Percentiles rank a stretch among this genome's conserved stretches.
These are phyloP conservation scores for Procapra przewalskii DNA, from an alignment of 2,113 vertebrate genomes.

Conservation along the genomic window DNA sequence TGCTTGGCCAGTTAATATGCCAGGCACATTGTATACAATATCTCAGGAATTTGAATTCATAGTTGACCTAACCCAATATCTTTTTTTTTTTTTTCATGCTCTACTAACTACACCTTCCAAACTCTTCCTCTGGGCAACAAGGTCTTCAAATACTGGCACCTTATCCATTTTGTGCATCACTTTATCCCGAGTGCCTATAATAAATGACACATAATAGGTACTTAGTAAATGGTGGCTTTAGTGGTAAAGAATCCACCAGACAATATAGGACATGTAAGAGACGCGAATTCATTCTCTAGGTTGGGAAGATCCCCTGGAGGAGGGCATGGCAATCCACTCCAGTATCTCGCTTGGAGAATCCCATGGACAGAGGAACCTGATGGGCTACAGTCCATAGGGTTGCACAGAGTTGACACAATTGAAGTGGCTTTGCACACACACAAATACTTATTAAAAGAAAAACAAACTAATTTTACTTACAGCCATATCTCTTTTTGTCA, in stretches of 20 bases:
- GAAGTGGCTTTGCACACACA: neutral
- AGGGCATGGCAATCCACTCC: neutral
- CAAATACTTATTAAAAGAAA: neutral
- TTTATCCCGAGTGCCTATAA: neutral
- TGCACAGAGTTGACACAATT: neutral
- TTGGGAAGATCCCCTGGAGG: neutral
- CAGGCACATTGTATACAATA: neutral
- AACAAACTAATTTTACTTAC: neutral
- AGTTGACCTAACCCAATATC: neutral
- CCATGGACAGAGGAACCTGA: neutral
- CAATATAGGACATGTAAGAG: neutral
- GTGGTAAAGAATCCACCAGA: neutral
- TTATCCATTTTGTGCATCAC: neutral
- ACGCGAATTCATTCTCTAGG: accelerated
- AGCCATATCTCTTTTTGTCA: neutral
- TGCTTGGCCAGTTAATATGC: neutral
- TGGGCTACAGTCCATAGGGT: neutral
- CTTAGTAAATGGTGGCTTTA: neutral
- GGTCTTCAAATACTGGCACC: neutral
- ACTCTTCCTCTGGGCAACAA: neutral
- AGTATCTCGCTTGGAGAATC: neutral
- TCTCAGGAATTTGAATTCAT: slow-evolving; percentile 6
- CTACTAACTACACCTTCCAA: neutral
- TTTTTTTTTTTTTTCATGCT: neutral
- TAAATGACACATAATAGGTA: neutral